A percentile compares a stretch with the other conserved stretches of the same genome.
Evolutionary conservation across 2,888 invertebrate species (phyloP).

Genomic region (Platerodrilus igneus): DNA sequence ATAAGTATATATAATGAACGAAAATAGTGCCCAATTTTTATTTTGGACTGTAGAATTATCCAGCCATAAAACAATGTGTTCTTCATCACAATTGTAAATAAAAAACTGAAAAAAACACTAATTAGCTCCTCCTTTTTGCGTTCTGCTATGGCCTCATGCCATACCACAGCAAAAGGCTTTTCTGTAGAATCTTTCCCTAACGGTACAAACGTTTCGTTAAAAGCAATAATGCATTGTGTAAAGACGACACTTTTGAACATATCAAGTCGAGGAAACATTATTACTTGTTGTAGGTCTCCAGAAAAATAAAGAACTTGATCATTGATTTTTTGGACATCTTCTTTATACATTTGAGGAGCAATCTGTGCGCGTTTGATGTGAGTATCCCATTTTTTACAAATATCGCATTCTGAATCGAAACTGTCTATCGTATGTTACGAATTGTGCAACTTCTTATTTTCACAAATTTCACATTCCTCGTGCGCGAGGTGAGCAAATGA

Average conservation of each 20-base stretch:
- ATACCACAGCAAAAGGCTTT: slow-evolving; percentile 14
- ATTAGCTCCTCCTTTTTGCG: slow-evolving; percentile 16
- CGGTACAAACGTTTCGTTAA: slow-evolving; percentile 15
- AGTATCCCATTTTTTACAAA: slow-evolving; percentile 1
- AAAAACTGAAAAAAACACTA: slow-evolving; percentile 16
- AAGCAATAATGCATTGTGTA: slow-evolving; percentile 11
- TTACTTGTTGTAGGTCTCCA: slow-evolving; percentile 12
- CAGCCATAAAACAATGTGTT: too few species aligned
- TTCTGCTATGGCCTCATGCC: slow-evolving; percentile 19
- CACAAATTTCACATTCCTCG: too few species aligned
- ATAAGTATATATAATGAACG: slow-evolving; percentile 17
- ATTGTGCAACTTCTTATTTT: slow-evolving; percentile 10
- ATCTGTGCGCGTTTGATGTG: slow-evolving; percentile 2
- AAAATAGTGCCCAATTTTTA: slow-evolving; percentile 23
- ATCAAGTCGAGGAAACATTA: slow-evolving; percentile 15
- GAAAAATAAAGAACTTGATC: slow-evolving; percentile 9
- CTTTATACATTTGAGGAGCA: slow-evolving; percentile 1
- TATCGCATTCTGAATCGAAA: slow-evolving; percentile 4
- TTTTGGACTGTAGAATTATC: slow-evolving; percentile 22
- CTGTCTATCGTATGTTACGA: slow-evolving; percentile 1
- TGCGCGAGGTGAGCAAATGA: too few species aligned
- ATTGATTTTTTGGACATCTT: slow-evolving; percentile 3
- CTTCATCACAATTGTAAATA: too few species aligned
- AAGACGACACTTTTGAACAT: slow-evolving; percentile 15
- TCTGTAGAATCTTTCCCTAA: slow-evolving; percentile 10